Percentiles rank a stretch among this genome's conserved stretches.
Evolutionary conservation across 2,888 invertebrate genomes (phyloP).

Genomic region (Laspeyria flexula): DNA sequence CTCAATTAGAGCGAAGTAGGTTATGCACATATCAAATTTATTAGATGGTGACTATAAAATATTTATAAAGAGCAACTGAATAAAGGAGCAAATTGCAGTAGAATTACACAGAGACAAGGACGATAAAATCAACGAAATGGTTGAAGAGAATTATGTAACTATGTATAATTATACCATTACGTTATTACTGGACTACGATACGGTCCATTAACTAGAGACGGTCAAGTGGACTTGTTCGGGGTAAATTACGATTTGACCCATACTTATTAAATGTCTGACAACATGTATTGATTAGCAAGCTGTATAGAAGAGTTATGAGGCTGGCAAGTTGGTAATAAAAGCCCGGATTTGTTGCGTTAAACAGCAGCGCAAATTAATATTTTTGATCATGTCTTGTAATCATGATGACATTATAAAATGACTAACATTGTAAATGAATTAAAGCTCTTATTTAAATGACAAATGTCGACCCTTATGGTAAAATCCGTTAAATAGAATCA

Average conservation of each 20-base stretch:
- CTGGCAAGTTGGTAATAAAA: too few species aligned
- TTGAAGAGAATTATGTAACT: constrained; percentile 11
- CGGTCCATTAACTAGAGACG: constrained; percentile 19
- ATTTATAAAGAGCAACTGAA: constrained; percentile 9
- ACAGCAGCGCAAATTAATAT: too few species aligned
- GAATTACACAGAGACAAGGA: constrained; percentile 1
- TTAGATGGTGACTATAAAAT: constrained; percentile 15
- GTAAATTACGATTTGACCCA: constrained; percentile 8
- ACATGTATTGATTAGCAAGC: too few species aligned
- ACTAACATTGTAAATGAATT: too few species aligned
- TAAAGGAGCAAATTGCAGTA: not conserved
- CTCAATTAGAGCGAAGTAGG: constrained; percentile 8
- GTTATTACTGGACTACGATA: constrained; percentile 17
- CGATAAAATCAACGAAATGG: constrained; percentile 10
- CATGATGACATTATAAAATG: too few species aligned
- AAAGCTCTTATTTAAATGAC: too few species aligned
- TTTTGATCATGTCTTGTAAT: too few species aligned
- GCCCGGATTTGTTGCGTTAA: too few species aligned
- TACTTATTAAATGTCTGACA: not conserved
- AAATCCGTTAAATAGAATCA: too few species aligned
- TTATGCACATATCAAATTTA: constrained; percentile 19
- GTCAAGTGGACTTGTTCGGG: constrained; percentile 7
- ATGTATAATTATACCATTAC: constrained; percentile 25
- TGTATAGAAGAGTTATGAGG: too few species aligned
- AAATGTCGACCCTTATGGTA: too few species aligned